phyloP scores from a whole-genome alignment of 2,888 invertebrate genomes.

The Himalopsyche anomala region DNA sequence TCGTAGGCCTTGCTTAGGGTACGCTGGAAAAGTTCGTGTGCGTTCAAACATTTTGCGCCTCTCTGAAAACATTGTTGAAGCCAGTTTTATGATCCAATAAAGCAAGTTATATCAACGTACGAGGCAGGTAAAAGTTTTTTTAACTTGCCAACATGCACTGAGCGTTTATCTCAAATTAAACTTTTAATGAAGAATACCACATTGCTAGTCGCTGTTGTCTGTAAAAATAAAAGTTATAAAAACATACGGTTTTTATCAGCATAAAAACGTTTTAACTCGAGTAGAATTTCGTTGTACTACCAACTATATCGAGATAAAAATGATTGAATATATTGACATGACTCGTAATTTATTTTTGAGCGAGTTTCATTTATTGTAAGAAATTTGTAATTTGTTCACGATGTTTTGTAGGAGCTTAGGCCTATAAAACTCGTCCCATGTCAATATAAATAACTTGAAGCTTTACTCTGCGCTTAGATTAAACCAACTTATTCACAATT shows the following conservation, averaged over 20 bases:
- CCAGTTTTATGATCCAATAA: slow-evolving; percentile 40
- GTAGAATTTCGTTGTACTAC: no score
- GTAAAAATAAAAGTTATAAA: slow-evolving; percentile 13
- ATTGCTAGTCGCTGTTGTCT: slow-evolving; percentile 2
- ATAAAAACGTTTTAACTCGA: neutral
- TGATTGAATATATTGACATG: no score
- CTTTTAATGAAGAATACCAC: slow-evolving; percentile 42
- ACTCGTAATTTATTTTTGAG: no score
- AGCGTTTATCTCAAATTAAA: slow-evolving; percentile 40
- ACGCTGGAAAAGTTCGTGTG: neutral
- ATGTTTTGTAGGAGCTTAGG: no score
- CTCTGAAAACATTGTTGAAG: slow-evolving; percentile 33
- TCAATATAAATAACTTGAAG: no score
- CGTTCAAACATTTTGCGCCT: slow-evolving; percentile 38
- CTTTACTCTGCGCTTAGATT: no score
- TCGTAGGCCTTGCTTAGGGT: neutral
- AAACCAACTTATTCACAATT: no score
- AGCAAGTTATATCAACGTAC: slow-evolving; percentile 41
- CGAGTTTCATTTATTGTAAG: no score
- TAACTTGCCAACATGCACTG: neutral
- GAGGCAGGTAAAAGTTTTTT: slow-evolving; percentile 19
- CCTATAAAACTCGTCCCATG: no score
- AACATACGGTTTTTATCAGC: neutral
- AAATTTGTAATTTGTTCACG: no score
- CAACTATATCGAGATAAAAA: no score